Evolutionary conservation across 2,113 vertebrate species (phyloP), one percentile per base, ranked within the genome.

Genomic region (Panurus biarmicus): DNA sequence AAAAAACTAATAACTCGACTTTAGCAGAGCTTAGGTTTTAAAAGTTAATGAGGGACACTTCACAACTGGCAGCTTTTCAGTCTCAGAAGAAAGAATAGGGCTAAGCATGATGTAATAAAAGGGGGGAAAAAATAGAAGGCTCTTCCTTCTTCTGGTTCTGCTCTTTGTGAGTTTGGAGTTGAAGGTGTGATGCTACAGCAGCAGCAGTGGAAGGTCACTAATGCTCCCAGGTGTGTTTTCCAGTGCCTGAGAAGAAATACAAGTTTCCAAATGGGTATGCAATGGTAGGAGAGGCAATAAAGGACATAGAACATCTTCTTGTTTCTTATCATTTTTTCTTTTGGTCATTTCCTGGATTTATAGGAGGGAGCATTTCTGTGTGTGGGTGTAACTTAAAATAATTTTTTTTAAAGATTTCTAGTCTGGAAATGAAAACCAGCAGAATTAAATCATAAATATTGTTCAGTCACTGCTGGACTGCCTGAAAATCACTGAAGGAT

Each of bases 11-110:
- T 85, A 94, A 89, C 81, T 95, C 53, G 58, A 87, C 93, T 94
- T 96, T 47, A 95, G 90, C 83, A 95, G 80, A 80, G 90, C 80
- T 94, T 83, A 75, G 84, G 74, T 72, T 96, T 94, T 96, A 92
- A 94, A 96, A 95, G 88, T 95, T 96, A 96, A 96, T 93, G 92
- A 95, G 95, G 58, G 96, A 93, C 96, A 95, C 95, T 96, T 95
- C 90, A 96, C 95, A 93, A 70, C 80, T 96, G 96, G 94, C 96
- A 92, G 60, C 78, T 96, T 95, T 89, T 94, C 93, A 85, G 60
- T 67, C 93, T 87, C 11, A 75, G 70, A 60, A 90, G 82, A 91
- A 84, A 85, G 83, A 93, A 50, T 60, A 50, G 54, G 75, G 29
- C 69, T 64, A 17, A 82, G 38, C 23, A 65, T 96, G 95, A 94